Evolutionary conservation across 2,113 vertebrate genomes (phyloP).

Genomic region (Anoura caudifer): DNA sequence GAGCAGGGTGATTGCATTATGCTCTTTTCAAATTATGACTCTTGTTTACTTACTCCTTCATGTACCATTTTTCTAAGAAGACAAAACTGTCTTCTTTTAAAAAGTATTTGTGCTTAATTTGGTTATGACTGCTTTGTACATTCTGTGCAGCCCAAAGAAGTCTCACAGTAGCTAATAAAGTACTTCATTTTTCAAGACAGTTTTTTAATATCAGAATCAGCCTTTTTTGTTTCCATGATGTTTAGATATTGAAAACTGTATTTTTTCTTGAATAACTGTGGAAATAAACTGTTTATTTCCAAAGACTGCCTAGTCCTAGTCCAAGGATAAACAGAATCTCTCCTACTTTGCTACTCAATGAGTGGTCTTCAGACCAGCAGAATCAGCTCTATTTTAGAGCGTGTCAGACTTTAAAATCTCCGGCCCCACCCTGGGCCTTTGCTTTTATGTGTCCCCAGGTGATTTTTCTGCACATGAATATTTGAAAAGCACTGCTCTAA

Average conservation of each 20-base stretch:
- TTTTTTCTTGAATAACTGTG: neutral
- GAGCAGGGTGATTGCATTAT: neutral
- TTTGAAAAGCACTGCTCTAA: slow-evolving; percentile 26
- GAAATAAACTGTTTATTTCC: neutral
- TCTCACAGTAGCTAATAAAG: neutral
- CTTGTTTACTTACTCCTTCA: neutral
- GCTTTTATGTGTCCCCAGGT: neutral
- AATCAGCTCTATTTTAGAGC: neutral
- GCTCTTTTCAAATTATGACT: neutral
- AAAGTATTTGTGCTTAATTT: neutral
- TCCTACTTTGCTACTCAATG: neutral
- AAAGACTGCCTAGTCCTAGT: neutral
- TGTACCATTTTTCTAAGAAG: neutral
- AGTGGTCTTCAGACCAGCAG: neutral
- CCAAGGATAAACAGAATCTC: neutral
- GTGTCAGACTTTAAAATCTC: neutral
- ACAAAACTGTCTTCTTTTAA: neutral
- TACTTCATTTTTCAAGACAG: neutral
- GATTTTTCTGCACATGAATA: slow-evolving; percentile 27
- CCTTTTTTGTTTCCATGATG: neutral
- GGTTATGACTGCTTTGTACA: neutral
- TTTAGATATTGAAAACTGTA: neutral
- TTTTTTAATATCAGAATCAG: neutral
- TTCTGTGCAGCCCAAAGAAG: neutral
- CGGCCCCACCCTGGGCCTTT: neutral